Evolutionary conservation across 2,888 invertebrate species (phyloP), one percentile per base, ranked within the genome.

Genomic region (Oegoconia quadripuncta): DNA sequence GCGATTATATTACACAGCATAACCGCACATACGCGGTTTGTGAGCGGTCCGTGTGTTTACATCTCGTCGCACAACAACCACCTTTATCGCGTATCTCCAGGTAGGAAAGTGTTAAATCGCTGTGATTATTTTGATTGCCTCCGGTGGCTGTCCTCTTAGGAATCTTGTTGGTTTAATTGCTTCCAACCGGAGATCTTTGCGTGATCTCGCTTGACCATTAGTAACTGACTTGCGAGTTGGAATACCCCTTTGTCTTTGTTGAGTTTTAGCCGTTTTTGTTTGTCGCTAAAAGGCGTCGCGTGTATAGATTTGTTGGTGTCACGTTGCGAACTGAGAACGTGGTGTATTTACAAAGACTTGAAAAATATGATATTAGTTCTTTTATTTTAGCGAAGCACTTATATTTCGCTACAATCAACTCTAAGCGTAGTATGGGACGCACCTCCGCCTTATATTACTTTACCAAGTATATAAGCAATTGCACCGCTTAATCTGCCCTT

Each of bases 71-170:
- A 8, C 8, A 27, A 27, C 27, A 27, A 12, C 12, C 13, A 14
- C 35, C 42, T 44, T 71, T 74, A 80, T 77, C 72, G 51, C 64
- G 66, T 76, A 75, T 77, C 72, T 66, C 44, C 40, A 54, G 51
- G 66, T 66, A 66, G 64, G 67, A 77, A 72, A 78, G 84, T 84
- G 83, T 82, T 83, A 82, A 83, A 84, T 84, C 59, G 81, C 55
- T 20, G 66, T 63, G 73, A 84, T 84, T 83, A 84, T 68, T 58
- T 64, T 63, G 66, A 73, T 67, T 72, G 74, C 71, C 64, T 63
- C 62, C 74, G 69, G 72, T 72, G 70, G 65, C 70, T 58, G 74
- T 58, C 63, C 56, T 52, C 60, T 49, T 33, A 52, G 72, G 80
- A 75, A 76, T 81, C 71, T 64, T 55, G 66, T 59, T 55, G 68